phyloP scores from a whole-genome alignment of 1,140 invertebrate species.

The Medauroidea extradentata region DNA sequence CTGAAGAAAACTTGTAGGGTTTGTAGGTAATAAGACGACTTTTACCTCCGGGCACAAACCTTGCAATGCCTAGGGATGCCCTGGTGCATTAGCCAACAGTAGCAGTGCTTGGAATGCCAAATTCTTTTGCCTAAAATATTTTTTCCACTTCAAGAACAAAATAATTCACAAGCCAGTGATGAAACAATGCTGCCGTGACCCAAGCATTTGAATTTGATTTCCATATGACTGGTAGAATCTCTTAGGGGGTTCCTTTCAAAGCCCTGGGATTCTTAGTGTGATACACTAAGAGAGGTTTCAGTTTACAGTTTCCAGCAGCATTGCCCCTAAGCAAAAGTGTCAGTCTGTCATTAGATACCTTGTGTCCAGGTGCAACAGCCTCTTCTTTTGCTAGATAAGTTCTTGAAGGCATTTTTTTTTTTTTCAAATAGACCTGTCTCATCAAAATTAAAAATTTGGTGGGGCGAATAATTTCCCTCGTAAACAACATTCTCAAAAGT shows the following conservation, averaged over 20 bases:
- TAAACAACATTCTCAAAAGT: no score
- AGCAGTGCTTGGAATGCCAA: constrained; percentile 43
- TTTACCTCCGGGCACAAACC: constrained; percentile 37
- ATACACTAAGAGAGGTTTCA: constrained; percentile 45
- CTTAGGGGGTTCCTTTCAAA: constrained; percentile 38
- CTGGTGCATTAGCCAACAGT: constrained; percentile 34
- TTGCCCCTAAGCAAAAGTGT: constrained; percentile 43
- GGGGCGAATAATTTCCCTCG: no score
- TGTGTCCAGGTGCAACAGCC: constrained; percentile 35
- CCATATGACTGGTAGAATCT: constrained; percentile 41
- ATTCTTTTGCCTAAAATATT: constrained; percentile 35
- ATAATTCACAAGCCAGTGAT: constrained; percentile 36
- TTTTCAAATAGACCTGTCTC: no score
- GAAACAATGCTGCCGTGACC: constrained; percentile 39
- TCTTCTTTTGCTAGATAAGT: no score
- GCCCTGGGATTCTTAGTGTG: constrained; percentile 38
- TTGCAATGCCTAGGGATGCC: constrained; percentile 32
- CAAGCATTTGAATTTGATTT: constrained; percentile 41
- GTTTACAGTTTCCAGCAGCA: constrained; percentile 39
- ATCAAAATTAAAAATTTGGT: no score
- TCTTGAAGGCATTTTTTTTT: no score
- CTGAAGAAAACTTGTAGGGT: no score
- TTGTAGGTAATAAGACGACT: constrained; percentile 20
- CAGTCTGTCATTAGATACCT: constrained; percentile 43
- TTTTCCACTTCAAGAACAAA: constrained; percentile 33